Evolutionary conservation across 2,113 vertebrate genomes (phyloP).

Genomic region (Sinocyclocheilus grahami): DNA sequence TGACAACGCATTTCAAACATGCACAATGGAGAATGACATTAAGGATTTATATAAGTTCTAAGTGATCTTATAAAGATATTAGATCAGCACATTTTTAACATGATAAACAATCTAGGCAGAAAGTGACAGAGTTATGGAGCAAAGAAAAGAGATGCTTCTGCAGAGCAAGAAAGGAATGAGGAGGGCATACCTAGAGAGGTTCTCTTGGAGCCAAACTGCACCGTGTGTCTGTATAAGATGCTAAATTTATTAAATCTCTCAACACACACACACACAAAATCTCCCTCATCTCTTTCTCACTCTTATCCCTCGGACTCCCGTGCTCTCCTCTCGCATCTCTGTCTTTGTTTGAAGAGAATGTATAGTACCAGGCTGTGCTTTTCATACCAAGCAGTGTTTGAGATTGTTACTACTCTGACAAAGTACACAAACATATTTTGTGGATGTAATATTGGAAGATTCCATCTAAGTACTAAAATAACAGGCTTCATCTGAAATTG

Average conservation of each 20-base stretch:
- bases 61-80: neutral
- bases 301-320: neutral
- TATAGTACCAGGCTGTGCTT: neutral
- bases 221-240: neutral
- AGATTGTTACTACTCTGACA: neutral
- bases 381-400: neutral
- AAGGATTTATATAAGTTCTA: neutral
- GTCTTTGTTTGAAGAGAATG: constrained; percentile 23
- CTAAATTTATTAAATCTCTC: constrained; percentile 43
- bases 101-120: neutral
- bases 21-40: neutral
- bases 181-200: neutral
- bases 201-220: neutral
- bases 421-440: neutral
- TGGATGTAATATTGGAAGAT: neutral
- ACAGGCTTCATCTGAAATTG: neutral
- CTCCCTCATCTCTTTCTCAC: neutral
- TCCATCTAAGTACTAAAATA: neutral
- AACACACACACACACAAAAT: neutral
- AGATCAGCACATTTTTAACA: neutral
- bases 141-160: neutral
- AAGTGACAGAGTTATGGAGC: neutral
- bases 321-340: neutral
- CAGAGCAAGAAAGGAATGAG: neutral
- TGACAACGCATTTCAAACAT: neutral